Evolutionary conservation across 2,888 invertebrate genomes (phyloP).

Genomic region (Ellobium chinense): DNA sequence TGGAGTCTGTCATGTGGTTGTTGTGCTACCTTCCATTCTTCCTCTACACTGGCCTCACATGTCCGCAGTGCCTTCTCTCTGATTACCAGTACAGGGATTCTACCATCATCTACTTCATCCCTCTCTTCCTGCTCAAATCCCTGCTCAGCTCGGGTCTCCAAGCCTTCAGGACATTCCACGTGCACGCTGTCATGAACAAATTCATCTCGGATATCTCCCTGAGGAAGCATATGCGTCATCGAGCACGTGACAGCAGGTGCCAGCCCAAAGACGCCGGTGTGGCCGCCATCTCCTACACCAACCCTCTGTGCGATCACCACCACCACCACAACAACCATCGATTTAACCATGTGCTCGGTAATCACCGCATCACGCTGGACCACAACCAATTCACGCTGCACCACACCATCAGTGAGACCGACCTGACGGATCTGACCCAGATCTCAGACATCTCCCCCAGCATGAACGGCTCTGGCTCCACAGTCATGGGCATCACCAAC

Average conservation of each 20-base stretch:
- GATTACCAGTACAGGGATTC: constrained; percentile 43
- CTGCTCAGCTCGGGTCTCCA: constrained; percentile 63
- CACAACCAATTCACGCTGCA: neutral
- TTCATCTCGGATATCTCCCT: constrained; percentile 33
- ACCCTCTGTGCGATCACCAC: constrained; percentile 32
- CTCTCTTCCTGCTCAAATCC: constrained; percentile 62
- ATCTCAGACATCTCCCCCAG: neutral
- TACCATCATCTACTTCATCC: constrained; percentile 60
- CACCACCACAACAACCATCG: neutral
- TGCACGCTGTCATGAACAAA: constrained; percentile 53
- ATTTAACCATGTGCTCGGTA: neutral
- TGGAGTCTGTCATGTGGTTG: constrained; percentile 59
- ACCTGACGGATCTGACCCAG: neutral
- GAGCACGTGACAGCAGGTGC: neutral
- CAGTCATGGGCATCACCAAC: constrained; percentile 10
- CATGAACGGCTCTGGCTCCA: neutral
- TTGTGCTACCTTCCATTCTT: constrained; percentile 63
- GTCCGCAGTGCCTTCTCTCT: constrained; percentile 49
- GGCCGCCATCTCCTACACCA: constrained; percentile 43
- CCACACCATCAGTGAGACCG: neutral
- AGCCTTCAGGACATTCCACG: constrained; percentile 58
- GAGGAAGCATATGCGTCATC: constrained; percentile 11
- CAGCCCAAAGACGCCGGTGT: constrained; percentile 15
- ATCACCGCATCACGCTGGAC: neutral
- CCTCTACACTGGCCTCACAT: constrained; percentile 56